Conservation (phyloP, 2,113 vertebrate genomes). For the Oceanites oceanicus region DNA sequence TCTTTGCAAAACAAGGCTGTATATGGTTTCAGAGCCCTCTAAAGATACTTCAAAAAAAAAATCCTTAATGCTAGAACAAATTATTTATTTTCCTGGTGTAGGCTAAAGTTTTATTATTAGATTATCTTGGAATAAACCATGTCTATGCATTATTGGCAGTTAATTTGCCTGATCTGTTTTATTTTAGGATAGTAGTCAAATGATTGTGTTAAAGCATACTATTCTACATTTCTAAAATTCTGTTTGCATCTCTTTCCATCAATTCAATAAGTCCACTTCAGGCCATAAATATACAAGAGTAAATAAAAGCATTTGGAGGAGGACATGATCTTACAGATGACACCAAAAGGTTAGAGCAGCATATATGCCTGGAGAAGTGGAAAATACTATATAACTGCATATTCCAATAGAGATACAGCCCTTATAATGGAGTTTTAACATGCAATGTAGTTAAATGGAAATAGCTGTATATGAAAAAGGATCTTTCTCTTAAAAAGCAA, state of each 20-base stretch:
- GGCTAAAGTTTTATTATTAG: background rate
- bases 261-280: background rate
- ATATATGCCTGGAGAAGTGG: background rate
- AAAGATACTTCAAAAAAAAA: background rate
- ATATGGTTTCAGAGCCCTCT: background rate
- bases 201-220: background rate
- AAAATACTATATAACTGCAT: background rate
- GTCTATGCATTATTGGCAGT: background rate
- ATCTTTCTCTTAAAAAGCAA: background rate
- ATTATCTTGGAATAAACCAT: background rate
- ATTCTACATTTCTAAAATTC: background rate
- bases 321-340: background rate
- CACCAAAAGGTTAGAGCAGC: background rate
- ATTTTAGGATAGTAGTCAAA: background rate
- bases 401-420: background rate
- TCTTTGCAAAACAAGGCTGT: background rate
- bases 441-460: background rate
- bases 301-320: background rate
- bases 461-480: background rate
- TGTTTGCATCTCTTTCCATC: background rate
- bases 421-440: background rate
- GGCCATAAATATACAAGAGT: background rate
- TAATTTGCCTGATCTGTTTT: background rate
- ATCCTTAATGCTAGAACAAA: background rate
- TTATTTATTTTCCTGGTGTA: background rate